Percentiles rank a stretch among this genome's conserved stretches.
Conservation (phyloP, 1,140 invertebrate species). For the Trichonephila clavipes region DNA sequence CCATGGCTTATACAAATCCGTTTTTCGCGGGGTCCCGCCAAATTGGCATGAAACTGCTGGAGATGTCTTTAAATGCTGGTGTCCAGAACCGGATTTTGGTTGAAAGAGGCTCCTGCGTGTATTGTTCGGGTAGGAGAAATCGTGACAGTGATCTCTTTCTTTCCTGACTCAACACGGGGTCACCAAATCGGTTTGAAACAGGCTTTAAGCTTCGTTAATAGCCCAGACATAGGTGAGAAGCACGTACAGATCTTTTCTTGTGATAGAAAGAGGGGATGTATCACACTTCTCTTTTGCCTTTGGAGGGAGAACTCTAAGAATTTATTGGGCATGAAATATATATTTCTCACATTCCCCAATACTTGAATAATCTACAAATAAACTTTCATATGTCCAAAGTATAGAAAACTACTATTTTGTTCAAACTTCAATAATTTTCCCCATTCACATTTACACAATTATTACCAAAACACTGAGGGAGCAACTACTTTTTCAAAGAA, state of each 20-base stretch:
- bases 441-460: too few relatives aligned
- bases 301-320: background rate
- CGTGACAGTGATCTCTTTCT: conserved; percentile 74
- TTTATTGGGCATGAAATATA: background rate
- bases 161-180: conserved; percentile 54
- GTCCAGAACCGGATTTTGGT: conserved; percentile 53
- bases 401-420: too few relatives aligned
- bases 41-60: conserved; percentile 36
- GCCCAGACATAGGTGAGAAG: conserved; percentile 53
- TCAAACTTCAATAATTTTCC: too few relatives aligned
- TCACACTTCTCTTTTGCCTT: background rate
- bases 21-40: conserved; percentile 8
- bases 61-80: background rate
- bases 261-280: background rate
- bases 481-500: too few relatives aligned
- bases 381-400: too few relatives aligned
- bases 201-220: conserved; percentile 55
- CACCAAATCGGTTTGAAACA: conserved; percentile 69
- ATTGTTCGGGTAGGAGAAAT: conserved; percentile 41
- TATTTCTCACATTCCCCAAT: too few relatives aligned
- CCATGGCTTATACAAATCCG: background rate
- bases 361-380: too few relatives aligned
- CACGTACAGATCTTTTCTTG: conserved; percentile 51
- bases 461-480: too few relatives aligned
- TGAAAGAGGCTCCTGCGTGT: conserved; percentile 15